These are phyloP conservation scores for Pelecanoides urinatrix DNA, from an alignment of 2,113 vertebrate genomes.

Conservation along the genomic window DNA sequence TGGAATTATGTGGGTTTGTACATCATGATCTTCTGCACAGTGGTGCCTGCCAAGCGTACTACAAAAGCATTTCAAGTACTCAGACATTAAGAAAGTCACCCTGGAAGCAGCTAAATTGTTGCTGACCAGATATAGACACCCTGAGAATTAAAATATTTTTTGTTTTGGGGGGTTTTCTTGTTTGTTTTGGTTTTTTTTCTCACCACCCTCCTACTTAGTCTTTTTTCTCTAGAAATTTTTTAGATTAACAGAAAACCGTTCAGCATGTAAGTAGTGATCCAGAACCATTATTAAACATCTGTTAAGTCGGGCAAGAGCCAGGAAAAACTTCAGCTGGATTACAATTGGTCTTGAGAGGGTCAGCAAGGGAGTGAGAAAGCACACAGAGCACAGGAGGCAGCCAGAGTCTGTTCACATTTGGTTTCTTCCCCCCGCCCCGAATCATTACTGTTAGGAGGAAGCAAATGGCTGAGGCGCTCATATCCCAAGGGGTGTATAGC, in stretches of 20 bases:
- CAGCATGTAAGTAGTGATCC: background rate
- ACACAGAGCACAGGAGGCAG: conserved; percentile 1
- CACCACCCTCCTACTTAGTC: background rate
- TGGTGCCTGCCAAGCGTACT: conserved; percentile 8
- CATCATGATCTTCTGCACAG: background rate
- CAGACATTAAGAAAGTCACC: background rate
- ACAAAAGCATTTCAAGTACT: conserved; percentile 11
- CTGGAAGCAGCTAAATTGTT: background rate
- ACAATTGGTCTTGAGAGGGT: conserved; percentile 23
- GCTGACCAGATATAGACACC: background rate
- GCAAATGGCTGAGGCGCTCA: background rate
- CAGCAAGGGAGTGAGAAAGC: conserved; percentile 5
- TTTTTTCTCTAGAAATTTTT: background rate
- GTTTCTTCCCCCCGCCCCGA: background rate
- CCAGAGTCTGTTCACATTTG: background rate
- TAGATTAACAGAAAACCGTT: background rate
- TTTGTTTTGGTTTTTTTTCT: background rate
- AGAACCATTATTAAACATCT: conserved; percentile 49
- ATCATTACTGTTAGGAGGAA: background rate
- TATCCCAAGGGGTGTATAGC: background rate
- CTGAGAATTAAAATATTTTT: background rate
- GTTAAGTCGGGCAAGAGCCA: conserved; percentile 2
- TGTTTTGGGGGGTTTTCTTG: background rate
- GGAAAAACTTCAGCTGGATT: conserved; percentile 52
- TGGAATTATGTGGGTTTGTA: background rate